These are phyloP conservation scores for Mormyrus iriodes DNA, from an alignment of 2,113 vertebrate genomes.

Conservation along the genomic window DNA sequence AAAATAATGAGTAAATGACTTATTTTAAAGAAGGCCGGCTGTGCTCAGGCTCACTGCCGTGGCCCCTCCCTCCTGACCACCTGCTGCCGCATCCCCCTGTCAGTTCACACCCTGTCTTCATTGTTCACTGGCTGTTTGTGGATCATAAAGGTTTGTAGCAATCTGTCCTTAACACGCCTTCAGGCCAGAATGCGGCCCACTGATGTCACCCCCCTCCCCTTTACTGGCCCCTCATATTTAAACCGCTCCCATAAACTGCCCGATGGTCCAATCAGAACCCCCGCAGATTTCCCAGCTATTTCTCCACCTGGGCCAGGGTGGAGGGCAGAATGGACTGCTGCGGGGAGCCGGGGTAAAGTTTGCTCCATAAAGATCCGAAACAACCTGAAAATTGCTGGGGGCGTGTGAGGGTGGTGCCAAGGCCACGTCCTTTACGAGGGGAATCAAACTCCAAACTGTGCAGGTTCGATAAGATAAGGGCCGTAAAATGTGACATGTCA, in stretches of 20 bases:
- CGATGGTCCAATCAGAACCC: slow-evolving; percentile 5
- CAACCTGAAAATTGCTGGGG: slow-evolving; percentile 41
- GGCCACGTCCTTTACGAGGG: slow-evolving; percentile 28
- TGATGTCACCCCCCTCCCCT: neutral
- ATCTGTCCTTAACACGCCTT: neutral
- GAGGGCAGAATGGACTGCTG: slow-evolving; percentile 30
- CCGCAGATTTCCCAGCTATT: slow-evolving; percentile 14
- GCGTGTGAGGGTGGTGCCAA: slow-evolving; percentile 22
- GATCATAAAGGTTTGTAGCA: neutral
- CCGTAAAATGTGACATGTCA: slow-evolving; percentile 18
- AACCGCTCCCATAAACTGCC: slow-evolving; percentile 20
- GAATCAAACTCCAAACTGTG: slow-evolving; percentile 25
- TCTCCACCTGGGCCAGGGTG: slow-evolving; percentile 38
- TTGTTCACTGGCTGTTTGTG: slow-evolving; percentile 38
- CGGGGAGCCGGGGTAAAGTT: slow-evolving; percentile 40
- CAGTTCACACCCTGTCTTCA: slow-evolving; percentile 13
- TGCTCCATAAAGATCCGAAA: slow-evolving; percentile 46
- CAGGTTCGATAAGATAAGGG: slow-evolving; percentile 42
- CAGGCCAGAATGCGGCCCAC: neutral
- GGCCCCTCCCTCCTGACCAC: too few relatives aligned
- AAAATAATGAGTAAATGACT: slow-evolving; percentile 52
- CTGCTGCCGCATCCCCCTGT: neutral
- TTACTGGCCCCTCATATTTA: slow-evolving; percentile 1
- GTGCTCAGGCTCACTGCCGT: neutral
- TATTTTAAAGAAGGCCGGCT: slow-evolving; percentile 41